Evolutionary conservation across 2,888 invertebrate genomes (phyloP), one percentile per base, ranked within the genome.

Genomic region (Netelia melanura): DNA sequence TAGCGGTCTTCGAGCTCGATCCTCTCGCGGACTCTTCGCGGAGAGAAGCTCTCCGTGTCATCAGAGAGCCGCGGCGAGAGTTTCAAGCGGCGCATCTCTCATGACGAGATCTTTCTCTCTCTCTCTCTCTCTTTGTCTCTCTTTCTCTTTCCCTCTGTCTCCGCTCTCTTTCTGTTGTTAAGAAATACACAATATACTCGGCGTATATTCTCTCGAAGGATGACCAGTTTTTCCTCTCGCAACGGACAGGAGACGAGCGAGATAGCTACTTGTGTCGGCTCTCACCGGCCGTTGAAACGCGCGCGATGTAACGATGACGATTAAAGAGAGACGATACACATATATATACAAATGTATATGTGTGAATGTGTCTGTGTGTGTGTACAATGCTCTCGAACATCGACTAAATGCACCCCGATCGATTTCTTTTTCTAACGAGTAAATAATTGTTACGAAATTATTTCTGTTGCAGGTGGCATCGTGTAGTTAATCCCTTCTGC

Each of bases 211-310:
- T 56, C 74, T 83, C 86, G 89, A 89, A 89, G 90, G 89, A 90
- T 89, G 90, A 89, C 89, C 88, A 79, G 81, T 87, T 88, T 87
- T 90, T 87, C 88, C 86, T 77, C 81, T 43, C 58, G 44, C 68
- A 78, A 70, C 81, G 68, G 56, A 56, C 14, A 80, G 64, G 58
- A 64, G 58, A 72, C 71, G 61, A 80, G 72, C 65, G 72, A 80
- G 79, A 74, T 68, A 74, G 74, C 78, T 48, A 74, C 78, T 70
- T 48, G 81, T 78, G 72, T 78, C 84, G 58, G 44, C 38, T 64
- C 74, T 72, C 54, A 23, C 48, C 65, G 70, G 64, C 48, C 78
- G 81, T 75, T 65, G 77, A 75, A 75, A 74, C 74, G 81, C 64
- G 74, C 78, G 65, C 80, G 67, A 78, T 84, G 74, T 84, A 75